Evolutionary conservation across 2,113 vertebrate species (phyloP).

Genomic region (Malaclemys terrapin): DNA sequence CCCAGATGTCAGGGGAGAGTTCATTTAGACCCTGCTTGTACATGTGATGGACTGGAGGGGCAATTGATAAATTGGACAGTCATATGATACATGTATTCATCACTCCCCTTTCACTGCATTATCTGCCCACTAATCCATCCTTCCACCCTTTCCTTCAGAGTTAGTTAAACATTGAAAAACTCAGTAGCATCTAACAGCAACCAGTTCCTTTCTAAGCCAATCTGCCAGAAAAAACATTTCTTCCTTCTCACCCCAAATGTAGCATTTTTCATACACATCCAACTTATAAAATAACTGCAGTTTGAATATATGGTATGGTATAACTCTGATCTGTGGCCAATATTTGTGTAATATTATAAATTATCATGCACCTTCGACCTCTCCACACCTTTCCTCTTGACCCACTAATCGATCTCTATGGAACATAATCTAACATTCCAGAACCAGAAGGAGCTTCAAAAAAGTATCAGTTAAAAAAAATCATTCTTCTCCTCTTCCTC

Average conservation of each 20-base stretch:
- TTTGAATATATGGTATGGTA: background rate
- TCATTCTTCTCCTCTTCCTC: slow-evolving; percentile 28
- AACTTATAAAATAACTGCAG: background rate
- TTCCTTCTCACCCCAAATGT: slow-evolving; percentile 1
- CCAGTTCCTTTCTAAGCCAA: slow-evolving; percentile 58
- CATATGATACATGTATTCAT: background rate
- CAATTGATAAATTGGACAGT: background rate
- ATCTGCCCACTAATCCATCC: slow-evolving; percentile 49
- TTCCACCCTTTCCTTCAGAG: slow-evolving; percentile 38
- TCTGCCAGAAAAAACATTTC: slow-evolving; percentile 1
- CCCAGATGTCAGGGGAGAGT: too few species aligned
- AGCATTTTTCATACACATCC: slow-evolving; percentile 3
- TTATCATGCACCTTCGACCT: slow-evolving; percentile 47
- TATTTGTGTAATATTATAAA: slow-evolving; percentile 36
- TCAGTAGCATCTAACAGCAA: background rate
- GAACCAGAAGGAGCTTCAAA: slow-evolving; percentile 40
- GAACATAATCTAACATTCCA: slow-evolving; percentile 52
- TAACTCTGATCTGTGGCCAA: background rate
- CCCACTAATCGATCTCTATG: slow-evolving; percentile 38
- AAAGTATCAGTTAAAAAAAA: background rate
- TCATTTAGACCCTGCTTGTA: background rate
- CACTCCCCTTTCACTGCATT: slow-evolving; percentile 29
- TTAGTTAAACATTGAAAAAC: slow-evolving; percentile 34
- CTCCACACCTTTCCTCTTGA: background rate
- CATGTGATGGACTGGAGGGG: background rate